Evolutionary conservation across 2,113 vertebrate species (phyloP), one percentile per base, ranked within the genome.

Genomic region (Brachyhypopomus gauderio): DNA sequence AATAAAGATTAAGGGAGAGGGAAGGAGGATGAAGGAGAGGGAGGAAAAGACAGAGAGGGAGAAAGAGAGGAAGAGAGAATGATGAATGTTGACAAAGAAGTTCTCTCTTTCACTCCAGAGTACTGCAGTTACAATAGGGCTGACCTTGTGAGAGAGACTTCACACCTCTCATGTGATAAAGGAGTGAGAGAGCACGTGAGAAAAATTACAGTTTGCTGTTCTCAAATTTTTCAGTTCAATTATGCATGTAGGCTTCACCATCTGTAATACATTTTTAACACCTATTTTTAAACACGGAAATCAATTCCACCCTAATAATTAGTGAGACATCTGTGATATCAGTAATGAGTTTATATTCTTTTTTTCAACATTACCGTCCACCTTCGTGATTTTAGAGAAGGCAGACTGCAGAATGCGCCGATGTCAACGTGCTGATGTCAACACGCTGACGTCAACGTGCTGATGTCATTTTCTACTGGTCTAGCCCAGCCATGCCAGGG

Each of bases 71-170:
- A 7, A 66, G 17, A 25, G 62, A 8, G 38, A 58, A 41, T 19
- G 20, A 27, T 79, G 73, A 73, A 59, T 25, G 41, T 34, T 41
- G 76, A 70, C 67, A 25, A 45, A 77, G 41, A 72, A 73, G 59
- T 81, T 78, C 52, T 36, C 58, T 78, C 56, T 48, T 4, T 52
- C 71, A 41, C 27, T 80, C 55, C 3, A 48, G 67, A 71, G 17
- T 23, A 71, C 20, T 66, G 45, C 75, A 62, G 76, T 79, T 76
- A 81, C 74, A 75, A 64, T 27, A 55, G 23, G 34, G 52, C 45
- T 75, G 78, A 85, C 78, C 81, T 83, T 75, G 75, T 30, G 34
- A 58, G n/a, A 76, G 56, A 36, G 17, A 20, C 63, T 60, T 74
- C 19, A 23, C 75, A 69, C 64, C 16, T 76, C 63, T 34, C 48